Evolutionary conservation across 1,140 invertebrate species (phyloP).

Genomic region (Cotesia typhae): DNA sequence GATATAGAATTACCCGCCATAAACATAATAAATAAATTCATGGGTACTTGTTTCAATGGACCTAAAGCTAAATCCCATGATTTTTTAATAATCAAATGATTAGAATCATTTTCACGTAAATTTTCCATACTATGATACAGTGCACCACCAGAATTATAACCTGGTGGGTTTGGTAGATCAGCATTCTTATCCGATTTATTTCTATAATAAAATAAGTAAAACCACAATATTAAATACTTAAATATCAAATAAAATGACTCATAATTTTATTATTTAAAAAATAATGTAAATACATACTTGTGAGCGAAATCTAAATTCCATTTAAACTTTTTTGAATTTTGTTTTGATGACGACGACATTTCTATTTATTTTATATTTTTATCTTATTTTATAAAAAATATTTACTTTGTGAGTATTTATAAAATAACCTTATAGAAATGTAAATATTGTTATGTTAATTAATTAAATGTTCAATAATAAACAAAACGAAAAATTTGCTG

Average conservation of each 20-base stretch:
- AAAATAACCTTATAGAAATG: too few species aligned
- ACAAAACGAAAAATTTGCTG: too few species aligned
- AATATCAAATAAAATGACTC: not conserved
- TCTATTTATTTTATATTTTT: not conserved
- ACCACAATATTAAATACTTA: constrained; percentile 7
- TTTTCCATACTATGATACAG: constrained; percentile 78
- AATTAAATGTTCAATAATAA: too few species aligned
- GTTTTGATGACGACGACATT: constrained; percentile 42
- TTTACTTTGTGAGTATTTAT: too few species aligned
- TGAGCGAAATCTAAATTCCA: constrained; percentile 65
- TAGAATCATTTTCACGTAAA: constrained; percentile 79
- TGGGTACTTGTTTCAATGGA: constrained; percentile 95
- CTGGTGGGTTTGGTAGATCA: constrained; percentile 80
- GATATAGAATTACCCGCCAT: constrained; percentile 99
- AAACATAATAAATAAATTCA: constrained; percentile 99
- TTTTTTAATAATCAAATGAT: constrained; percentile 90
- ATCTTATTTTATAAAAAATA: not conserved
- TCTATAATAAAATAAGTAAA: constrained; percentile 56
- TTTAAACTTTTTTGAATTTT: constrained; percentile 59
- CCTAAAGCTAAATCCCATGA: constrained; percentile 97
- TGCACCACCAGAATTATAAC: constrained; percentile 78
- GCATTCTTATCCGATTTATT: constrained; percentile 59
- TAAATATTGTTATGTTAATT: too few species aligned
- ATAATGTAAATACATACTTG: constrained; percentile 54
- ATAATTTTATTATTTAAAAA: constrained; percentile 5